These are phyloP conservation scores for Brachionus asplanchnoidis DNA, from an alignment of 1,140 invertebrate species.

Conservation along the genomic window DNA sequence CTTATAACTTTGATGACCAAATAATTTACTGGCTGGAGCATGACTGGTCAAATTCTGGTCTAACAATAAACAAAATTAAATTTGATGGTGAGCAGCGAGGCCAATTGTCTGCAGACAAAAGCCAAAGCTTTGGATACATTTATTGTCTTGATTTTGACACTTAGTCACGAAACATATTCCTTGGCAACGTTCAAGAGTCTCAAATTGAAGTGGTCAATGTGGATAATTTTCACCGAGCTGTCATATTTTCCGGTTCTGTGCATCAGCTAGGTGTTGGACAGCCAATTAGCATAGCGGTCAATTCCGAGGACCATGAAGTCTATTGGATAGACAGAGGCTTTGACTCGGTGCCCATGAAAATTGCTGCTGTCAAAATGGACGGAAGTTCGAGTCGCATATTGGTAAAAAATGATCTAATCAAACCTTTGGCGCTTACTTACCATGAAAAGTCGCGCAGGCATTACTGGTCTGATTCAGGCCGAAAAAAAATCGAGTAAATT, in stretches of 20 bases:
- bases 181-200: slow-evolving; percentile 81
- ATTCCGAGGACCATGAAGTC: slow-evolving; percentile 63
- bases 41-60: no score
- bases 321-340: slow-evolving; percentile 95
- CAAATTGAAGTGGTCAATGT: slow-evolving; percentile 79
- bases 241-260: background rate
- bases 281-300: background rate
- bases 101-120: no score
- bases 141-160: no score
- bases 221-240: slow-evolving; percentile 55
- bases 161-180: slow-evolving; percentile 86
- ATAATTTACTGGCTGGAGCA: no score
- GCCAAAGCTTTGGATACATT: no score
- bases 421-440: slow-evolving; percentile 51
- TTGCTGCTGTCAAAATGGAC: slow-evolving; percentile 88
- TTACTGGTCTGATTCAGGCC: slow-evolving; percentile 51
- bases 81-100: no score
- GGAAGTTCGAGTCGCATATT: slow-evolving; percentile 70
- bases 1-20: no score
- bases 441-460: slow-evolving; percentile 46
- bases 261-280: background rate
- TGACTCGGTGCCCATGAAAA: slow-evolving; percentile 78
- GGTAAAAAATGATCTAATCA: slow-evolving; percentile 63
- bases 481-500: slow-evolving; percentile 42
- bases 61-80: no score